phyloP scores from a whole-genome alignment of 2,113 vertebrate genomes.

The Peromyscus polionotus region DNA sequence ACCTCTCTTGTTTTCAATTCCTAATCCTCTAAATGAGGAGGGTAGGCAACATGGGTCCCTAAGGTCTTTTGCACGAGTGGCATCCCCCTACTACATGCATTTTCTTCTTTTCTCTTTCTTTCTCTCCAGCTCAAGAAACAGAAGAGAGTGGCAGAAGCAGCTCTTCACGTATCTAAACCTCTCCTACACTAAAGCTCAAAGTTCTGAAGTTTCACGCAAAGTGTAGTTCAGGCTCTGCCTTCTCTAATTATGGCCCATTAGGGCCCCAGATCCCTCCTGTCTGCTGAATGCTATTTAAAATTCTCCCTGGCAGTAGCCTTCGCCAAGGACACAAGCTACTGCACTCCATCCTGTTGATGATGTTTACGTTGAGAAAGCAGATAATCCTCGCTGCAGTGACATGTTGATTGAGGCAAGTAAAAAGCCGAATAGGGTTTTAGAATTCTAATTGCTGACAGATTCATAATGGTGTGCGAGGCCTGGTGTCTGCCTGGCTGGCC shows the following conservation, averaged over 20 bases:
- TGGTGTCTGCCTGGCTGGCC: slow-evolving; percentile 75
- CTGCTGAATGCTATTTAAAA: slow-evolving; percentile 77
- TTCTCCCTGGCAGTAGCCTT: slow-evolving; percentile 65
- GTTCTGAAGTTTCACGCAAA: slow-evolving; percentile 72
- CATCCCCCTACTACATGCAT: not conserved
- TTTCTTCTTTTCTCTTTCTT: slow-evolving; percentile 13
- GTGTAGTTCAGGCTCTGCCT: slow-evolving; percentile 7
- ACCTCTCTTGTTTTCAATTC: not conserved
- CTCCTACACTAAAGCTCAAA: not conserved
- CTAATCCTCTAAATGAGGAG: slow-evolving; percentile 20
- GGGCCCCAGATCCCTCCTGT: slow-evolving; percentile 74
- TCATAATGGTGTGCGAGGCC: slow-evolving; percentile 78
- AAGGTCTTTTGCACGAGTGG: not conserved
- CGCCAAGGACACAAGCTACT: slow-evolving; percentile 59
- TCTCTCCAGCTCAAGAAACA: not conserved
- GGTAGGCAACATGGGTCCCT: not conserved
- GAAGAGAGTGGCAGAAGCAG: not conserved
- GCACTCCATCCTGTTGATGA: slow-evolving; percentile 78
- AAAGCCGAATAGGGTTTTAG: slow-evolving; percentile 73
- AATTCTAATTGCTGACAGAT: slow-evolving; percentile 85
- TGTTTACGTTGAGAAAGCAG: slow-evolving; percentile 83
- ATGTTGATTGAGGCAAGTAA: slow-evolving; percentile 83
- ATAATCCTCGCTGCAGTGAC: slow-evolving; percentile 82
- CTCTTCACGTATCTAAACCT: not conserved
- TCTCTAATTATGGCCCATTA: slow-evolving; percentile 79